Evolutionary conservation across 2,797 vertebrate genomes (phyloP).

Genomic region (Eupleurogrammus muticus): DNA sequence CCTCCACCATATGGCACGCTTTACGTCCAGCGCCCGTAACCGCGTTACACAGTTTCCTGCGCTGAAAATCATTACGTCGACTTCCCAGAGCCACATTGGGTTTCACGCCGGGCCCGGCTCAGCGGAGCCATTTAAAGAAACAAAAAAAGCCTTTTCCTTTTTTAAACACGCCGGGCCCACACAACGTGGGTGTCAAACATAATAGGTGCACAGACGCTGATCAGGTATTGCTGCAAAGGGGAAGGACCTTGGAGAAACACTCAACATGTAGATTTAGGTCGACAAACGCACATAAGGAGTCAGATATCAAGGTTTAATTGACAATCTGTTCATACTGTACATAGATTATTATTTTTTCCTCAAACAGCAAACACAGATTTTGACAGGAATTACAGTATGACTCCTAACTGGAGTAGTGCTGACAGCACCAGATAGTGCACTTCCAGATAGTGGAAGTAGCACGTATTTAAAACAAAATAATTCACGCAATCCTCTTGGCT

Average conservation of each 20-base stretch:
- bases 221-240: conserved; percentile 72
- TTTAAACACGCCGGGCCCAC: conserved; percentile 63
- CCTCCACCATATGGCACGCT: conserved; percentile 76
- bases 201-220: conserved; percentile 85
- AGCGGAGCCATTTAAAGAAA: conserved; percentile 58
- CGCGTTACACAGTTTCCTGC: conserved; percentile 74
- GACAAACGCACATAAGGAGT: conserved; percentile 35
- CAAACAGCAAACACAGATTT: conserved; percentile 30
- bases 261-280: conserved; percentile 67
- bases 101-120: conserved; percentile 63
- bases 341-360: conserved; percentile 12
- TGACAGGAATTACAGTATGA: conserved; percentile 45
- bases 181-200: conserved; percentile 87
- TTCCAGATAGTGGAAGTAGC: conserved; percentile 22
- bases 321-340: conserved; percentile 18
- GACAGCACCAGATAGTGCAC: conserved; percentile 26
- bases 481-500: conserved; percentile 1
- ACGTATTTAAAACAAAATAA: conserved; percentile 16
- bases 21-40: conserved; percentile 74
- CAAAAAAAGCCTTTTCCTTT: conserved; percentile 53
- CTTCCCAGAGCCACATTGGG: conserved; percentile 66
- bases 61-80: conserved; percentile 77
- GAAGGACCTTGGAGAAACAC: conserved; percentile 52
- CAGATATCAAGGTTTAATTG: conserved; percentile 10
- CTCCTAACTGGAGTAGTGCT: conserved; percentile 31